A percentile compares a stretch with the other conserved stretches of the same genome.
phyloP scores from a whole-genome alignment of 2,113 vertebrate genomes.

The Loxodonta africana region DNA sequence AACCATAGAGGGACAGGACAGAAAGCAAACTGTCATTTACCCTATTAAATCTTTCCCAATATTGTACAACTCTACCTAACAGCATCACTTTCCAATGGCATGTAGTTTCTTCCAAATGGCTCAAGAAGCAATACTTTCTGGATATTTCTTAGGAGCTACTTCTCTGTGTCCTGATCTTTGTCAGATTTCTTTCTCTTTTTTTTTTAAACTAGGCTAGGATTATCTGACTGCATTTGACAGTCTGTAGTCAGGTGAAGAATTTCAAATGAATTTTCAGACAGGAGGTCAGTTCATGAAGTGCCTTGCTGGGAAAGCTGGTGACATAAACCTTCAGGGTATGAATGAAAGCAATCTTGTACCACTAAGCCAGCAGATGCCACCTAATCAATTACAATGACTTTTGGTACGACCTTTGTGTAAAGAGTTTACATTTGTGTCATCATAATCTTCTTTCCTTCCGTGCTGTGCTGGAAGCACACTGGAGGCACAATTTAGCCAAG shows the following conservation, averaged over 20 bases:
- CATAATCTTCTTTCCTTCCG: conserved; percentile 36
- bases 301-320: conserved; percentile 67
- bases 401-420: conserved; percentile 65
- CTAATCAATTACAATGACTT: conserved; percentile 78
- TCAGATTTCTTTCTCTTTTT: neutral
- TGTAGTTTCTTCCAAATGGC: neutral
- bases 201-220: neutral
- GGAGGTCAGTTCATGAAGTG: conserved; percentile 69
- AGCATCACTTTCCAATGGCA: neutral
- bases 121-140: neutral
- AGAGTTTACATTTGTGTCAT: conserved; percentile 55
- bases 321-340: conserved; percentile 72
- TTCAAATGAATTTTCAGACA: conserved; percentile 76
- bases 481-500: neutral
- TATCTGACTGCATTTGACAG: conserved; percentile 65
- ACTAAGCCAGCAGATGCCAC: conserved; percentile 64
- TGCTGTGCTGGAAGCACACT: neutral
- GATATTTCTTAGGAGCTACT: neutral
- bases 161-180: neutral
- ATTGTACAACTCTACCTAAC: neutral
- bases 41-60: conserved; percentile 55
- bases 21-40: conserved; percentile 39
- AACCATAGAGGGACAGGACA: neutral
- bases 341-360: conserved; percentile 73
- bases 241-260: conserved; percentile 73